phyloP scores from a whole-genome alignment of 2,888 invertebrate species.

The Beris morrisii region DNA sequence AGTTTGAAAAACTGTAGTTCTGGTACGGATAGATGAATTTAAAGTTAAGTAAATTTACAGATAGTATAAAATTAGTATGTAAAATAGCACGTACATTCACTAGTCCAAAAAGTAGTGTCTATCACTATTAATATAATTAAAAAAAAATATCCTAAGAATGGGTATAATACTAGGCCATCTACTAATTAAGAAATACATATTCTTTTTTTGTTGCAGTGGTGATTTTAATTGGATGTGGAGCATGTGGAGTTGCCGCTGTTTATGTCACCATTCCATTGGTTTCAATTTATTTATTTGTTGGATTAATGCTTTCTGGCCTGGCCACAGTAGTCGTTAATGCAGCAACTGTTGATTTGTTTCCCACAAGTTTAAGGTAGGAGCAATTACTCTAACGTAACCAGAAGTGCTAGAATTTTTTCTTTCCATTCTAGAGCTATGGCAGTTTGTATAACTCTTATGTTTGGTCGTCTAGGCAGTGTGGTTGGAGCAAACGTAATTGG shows the following conservation, averaged over 20 bases:
- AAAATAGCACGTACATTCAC: no score
- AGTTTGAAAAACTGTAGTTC: conserved; percentile 33
- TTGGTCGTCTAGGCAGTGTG: conserved; percentile 58
- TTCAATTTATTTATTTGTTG: conserved; percentile 46
- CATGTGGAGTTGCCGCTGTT: conserved; percentile 43
- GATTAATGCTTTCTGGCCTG: conserved; percentile 46
- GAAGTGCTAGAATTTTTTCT: no score
- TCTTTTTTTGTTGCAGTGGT: conserved; percentile 41
- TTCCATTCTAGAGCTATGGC: conserved; percentile 57
- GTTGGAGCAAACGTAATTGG: conserved; percentile 58
- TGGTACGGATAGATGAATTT: no score
- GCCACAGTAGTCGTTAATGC: conserved; percentile 49
- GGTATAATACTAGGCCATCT: no score
- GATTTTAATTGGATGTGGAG: conserved; percentile 44
- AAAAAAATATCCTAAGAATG: no score
- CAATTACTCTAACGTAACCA: neutral
- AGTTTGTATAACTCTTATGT: conserved; percentile 59
- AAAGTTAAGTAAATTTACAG: no score
- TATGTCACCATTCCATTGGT: conserved; percentile 44
- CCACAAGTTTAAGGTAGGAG: conserved; percentile 49
- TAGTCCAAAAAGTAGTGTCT: no score
- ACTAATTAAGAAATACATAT: neutral
- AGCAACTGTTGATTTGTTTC: conserved; percentile 50
- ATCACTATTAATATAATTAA: no score
- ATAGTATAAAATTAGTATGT: no score